Percentiles rank a stretch among this genome's conserved stretches.
These are phyloP conservation scores for Graptemys geographica DNA, from an alignment of 2,797 vertebrate genomes.

Conservation along the genomic window DNA sequence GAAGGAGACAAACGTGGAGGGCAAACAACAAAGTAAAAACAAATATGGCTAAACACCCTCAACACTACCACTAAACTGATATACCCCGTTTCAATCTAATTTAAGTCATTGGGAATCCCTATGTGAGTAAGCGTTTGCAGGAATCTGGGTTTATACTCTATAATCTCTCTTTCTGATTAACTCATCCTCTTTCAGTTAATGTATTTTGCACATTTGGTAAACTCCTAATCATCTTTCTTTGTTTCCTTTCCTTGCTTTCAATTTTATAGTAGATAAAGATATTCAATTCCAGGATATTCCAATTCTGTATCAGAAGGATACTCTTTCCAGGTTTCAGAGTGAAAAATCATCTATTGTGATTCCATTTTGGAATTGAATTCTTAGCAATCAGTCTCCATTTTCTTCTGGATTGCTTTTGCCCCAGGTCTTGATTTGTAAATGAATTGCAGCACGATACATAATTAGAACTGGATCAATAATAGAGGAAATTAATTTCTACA, in stretches of 20 bases:
- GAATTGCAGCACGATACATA: conserved; percentile 8
- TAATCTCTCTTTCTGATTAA: background rate
- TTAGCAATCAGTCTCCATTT: background rate
- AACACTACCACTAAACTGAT: background rate
- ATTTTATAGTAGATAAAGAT: background rate
- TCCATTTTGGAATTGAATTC: background rate
- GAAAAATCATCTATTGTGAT: background rate
- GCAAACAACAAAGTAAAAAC: too few relatives aligned
- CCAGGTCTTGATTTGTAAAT: background rate
- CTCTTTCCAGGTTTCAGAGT: background rate
- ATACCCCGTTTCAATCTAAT: background rate
- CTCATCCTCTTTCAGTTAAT: background rate
- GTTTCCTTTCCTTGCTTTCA: background rate
- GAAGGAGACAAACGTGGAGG: too few relatives aligned
- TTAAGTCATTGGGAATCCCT: background rate
- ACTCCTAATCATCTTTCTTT: background rate
- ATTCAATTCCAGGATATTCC: background rate
- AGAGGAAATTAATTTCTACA: conserved; percentile 40
- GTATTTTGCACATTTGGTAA: background rate
- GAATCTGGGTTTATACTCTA: background rate
- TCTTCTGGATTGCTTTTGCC: background rate
- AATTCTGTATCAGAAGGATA: background rate
- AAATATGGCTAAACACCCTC: too few relatives aligned
- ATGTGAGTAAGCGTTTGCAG: background rate
- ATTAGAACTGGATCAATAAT: conserved; percentile 12